These are phyloP conservation scores for Laupala kohalensis DNA, from an alignment of 1,140 invertebrate genomes.

Conservation along the genomic window DNA sequence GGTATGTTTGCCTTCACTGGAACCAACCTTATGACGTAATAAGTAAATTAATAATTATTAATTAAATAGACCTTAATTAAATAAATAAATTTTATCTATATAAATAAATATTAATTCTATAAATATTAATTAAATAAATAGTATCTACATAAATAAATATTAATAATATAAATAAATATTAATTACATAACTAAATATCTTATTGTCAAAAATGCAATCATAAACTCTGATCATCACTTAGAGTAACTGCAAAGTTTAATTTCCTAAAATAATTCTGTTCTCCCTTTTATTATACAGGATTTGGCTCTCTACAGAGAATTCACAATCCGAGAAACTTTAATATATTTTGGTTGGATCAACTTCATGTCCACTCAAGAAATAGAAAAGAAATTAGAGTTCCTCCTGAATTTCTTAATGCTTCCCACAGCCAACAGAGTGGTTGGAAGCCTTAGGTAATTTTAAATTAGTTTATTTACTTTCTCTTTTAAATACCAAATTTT, in stretches of 20 bases:
- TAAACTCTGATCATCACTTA: too few species aligned
- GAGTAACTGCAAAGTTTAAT: too few species aligned
- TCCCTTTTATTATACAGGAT: conserved; percentile 46
- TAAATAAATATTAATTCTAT: background rate
- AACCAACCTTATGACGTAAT: too few species aligned
- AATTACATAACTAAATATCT: too few species aligned
- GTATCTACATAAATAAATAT: too few species aligned
- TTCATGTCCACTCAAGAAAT: conserved; percentile 62
- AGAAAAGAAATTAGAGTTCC: conserved; percentile 63
- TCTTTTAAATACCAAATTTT: too few species aligned
- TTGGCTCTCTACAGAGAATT: conserved; percentile 83
- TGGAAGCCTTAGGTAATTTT: conserved; percentile 56
- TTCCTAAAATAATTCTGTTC: too few species aligned
- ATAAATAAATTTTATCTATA: background rate
- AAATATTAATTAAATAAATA: background rate
- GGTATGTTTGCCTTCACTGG: background rate
- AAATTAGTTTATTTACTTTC: background rate
- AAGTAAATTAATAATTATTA: too few species aligned
- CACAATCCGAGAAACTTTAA: conserved; percentile 77
- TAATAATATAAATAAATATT: too few species aligned
- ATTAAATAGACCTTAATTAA: background rate
- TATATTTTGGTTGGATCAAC: conserved; percentile 82
- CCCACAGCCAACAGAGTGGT: conserved; percentile 49
- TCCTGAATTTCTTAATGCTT: conserved; percentile 51
- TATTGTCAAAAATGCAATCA: too few species aligned